A percentile compares a stretch with the other conserved stretches of the same genome.
Evolutionary conservation across 2,113 vertebrate species (phyloP).

Genomic region (Sphaerodactylus townsendi): DNA sequence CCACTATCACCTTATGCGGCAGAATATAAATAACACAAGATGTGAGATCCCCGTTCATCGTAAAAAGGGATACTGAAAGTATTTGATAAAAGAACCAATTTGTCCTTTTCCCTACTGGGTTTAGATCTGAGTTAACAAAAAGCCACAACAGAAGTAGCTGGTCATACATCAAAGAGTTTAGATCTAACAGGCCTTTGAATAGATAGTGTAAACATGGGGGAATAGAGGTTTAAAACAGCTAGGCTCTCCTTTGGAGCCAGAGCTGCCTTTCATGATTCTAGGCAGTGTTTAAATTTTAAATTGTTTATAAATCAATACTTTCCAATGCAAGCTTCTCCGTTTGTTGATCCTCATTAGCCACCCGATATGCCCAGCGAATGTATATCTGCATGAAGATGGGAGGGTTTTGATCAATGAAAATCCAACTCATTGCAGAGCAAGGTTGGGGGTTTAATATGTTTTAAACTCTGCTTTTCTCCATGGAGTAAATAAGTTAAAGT

Average conservation of each 20-base stretch:
- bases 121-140: constrained; percentile 61
- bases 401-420: background rate
- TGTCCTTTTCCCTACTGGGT: constrained; percentile 60
- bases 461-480: background rate
- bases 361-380: accelerated
- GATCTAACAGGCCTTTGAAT: constrained; percentile 70
- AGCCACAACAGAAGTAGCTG: constrained; percentile 52
- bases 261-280: constrained; percentile 36
- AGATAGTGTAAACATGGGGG: constrained; percentile 59
- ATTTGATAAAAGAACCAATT: constrained; percentile 61
- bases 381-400: background rate
- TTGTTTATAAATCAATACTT: constrained; percentile 46
- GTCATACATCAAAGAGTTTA: constrained; percentile 69
- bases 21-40: constrained; percentile 19
- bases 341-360: background rate
- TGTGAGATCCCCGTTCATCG: background rate
- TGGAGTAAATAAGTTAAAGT: background rate
- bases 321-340: constrained; percentile 4
- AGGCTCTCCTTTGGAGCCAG: constrained; percentile 18
- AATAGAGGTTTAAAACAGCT: constrained; percentile 54
- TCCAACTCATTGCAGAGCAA: background rate
- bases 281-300: constrained; percentile 39
- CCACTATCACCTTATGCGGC: background rate
- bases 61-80: constrained; percentile 49
- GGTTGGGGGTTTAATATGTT: background rate